Base-by-base conservation (phyloP, 2,113 vertebrate species). In the Megaceryle maxima region DNA sequence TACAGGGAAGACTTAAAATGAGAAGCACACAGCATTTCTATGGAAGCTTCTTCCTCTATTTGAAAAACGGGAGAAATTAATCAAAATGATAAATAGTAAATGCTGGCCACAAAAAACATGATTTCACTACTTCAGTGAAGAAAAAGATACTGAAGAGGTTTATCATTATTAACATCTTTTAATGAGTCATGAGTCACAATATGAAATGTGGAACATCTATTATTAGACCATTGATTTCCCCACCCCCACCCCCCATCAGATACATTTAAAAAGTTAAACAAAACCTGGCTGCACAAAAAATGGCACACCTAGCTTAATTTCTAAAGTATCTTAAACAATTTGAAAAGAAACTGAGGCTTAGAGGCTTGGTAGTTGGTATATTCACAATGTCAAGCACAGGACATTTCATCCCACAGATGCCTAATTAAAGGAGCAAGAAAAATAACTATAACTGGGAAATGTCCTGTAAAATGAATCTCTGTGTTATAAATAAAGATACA, bases 341-440 rank as follows among this genome's bases (percentile, higher is more conserved):
- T 33, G 24, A 48, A 92, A 86, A 92, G 56, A 88, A 94, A 56
- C 31, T 21, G 56, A 84, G 28, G 29, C 51, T 86, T 9, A 2
- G 17, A 6, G 10, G 3, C 50, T 88, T 81, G 72, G 35, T 68
- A 44, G 57, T 16, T 93, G 35, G 7, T 90, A 7, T 66, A 72
- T 26, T 87, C 83, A 68, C 56, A 96, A 81, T 83, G 76, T 90
- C 83, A 83, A 43, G 26, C 37, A 64, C 26, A 72, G 88, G 73
- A 78, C 64, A 63, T 67, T 86, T 83, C 59, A 90, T 81, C 75
- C 43, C 64, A 92, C 35, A 64, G 64, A 63, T 77, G 51, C 79
- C 96, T 93, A 90, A 96, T 88, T 91, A 91, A 88, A 96, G 79
- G n/a, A 77, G 26, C 19, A 90, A 95, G 90, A 88, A 91, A 94